Evolutionary conservation across 2,888 invertebrate species (phyloP).

Genomic region (Thumatha senex): DNA sequence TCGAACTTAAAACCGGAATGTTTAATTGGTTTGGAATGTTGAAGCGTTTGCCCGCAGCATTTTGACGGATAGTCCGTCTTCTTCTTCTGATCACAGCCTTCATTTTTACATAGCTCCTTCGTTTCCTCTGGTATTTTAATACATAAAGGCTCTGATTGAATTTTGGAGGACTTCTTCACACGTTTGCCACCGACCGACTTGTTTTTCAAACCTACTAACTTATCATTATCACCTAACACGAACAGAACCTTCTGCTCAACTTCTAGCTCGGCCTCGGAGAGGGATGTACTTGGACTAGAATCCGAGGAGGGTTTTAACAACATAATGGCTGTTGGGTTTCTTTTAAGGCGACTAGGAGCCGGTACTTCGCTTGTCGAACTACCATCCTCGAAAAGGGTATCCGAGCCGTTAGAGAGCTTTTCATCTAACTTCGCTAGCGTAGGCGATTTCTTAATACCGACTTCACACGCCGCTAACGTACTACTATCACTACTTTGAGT

Average conservation of each 20-base stretch:
- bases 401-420: constrained; percentile 68
- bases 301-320: constrained; percentile 59
- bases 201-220: constrained; percentile 86
- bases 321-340: constrained; percentile 61
- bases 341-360: constrained; percentile 48
- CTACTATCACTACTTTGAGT: constrained; percentile 63
- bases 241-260: constrained; percentile 84
- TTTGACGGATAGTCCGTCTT: constrained; percentile 64
- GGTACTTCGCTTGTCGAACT: constrained; percentile 45
- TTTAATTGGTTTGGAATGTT: constrained; percentile 85
- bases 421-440: constrained; percentile 63
- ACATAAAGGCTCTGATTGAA: constrained; percentile 49
- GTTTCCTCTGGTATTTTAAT: constrained; percentile 40
- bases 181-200: constrained; percentile 69
- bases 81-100: constrained; percentile 47
- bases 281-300: constrained; percentile 63
- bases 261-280: constrained; percentile 54
- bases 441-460: constrained; percentile 60
- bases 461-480: constrained; percentile 59
- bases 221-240: constrained; percentile 88
- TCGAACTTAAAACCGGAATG: constrained; percentile 89
- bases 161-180: constrained; percentile 70
- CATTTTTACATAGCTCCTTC: constrained; percentile 45
- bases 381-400: constrained; percentile 40
- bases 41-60: constrained; percentile 78